Evolutionary conservation across 2,797 vertebrate genomes (phyloP), one percentile per base, ranked within the genome.

Genomic region (Rhodeus uyekii): DNA sequence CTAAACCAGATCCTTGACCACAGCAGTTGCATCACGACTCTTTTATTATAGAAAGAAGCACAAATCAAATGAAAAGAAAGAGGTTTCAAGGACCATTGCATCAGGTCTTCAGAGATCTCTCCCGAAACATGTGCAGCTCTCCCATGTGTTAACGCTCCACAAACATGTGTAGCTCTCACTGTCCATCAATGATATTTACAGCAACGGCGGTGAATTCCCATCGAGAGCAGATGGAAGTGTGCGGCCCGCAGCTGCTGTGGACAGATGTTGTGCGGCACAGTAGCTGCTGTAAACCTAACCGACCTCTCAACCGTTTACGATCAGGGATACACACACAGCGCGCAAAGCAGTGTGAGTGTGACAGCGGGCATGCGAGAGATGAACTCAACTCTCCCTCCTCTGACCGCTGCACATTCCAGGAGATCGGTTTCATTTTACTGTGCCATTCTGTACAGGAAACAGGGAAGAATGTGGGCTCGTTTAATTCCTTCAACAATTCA

Each of bases 141-240:
- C 24, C 5, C 77, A 81, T 63, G 77, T 83, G 78, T 58, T 81
- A 75, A 50, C n/a, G n/a, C 50, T 85, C 81, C 58, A 27, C 27
- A 63, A 44, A 32, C n/a, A 5, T 38, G 18, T n/a, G n/a, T n/a
- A n/a, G n/a, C 50, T 44, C 38, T 58, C 39, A 44, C 78, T 46
- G 19, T 53, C 19, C 50, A 72, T 65, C 78, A 82, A 22, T 50
- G 73, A 74, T 73, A 67, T 82, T 86, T 65, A 82, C 76, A 80
- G 71, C 83, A 82, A 16, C 32, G 10, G 65, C 74, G 77, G 39
- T 80, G 60, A 74, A 65, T 64, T 76, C 48, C 38, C 68, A 50
- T 24, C 29, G 39, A 13, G 60, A 38, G 39, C 39, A 42, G 39
- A 46, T 48, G 69, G 38, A 68, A 9, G 39, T 24, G 12, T 50